Percentiles rank a stretch among this genome's conserved stretches.
Evolutionary conservation across 2,888 invertebrate genomes (phyloP).

Genomic region (Laothoe populi): DNA sequence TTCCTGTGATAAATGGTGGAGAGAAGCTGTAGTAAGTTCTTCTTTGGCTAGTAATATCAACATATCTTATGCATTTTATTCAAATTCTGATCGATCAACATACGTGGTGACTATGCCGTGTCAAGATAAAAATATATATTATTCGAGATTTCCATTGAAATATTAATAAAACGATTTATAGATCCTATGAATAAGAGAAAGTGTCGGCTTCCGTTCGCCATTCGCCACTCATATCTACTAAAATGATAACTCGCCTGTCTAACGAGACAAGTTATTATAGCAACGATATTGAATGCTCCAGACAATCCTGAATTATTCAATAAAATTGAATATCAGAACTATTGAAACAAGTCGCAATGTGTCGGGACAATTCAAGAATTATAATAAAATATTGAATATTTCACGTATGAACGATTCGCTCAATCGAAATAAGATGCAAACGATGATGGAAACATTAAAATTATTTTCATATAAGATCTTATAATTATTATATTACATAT

Average conservation of each 20-base stretch:
- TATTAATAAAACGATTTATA: too few species aligned
- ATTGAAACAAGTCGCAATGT: constrained; percentile 68
- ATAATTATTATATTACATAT: too few species aligned
- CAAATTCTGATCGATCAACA: too few species aligned
- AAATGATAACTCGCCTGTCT: constrained; percentile 35
- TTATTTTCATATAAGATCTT: constrained; percentile 38
- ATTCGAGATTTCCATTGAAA: too few species aligned
- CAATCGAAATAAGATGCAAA: constrained; percentile 39
- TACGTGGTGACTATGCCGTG: too few species aligned
- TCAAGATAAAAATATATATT: too few species aligned
- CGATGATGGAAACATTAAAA: constrained; percentile 41
- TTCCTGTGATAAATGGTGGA: too few species aligned
- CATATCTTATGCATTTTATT: too few species aligned
- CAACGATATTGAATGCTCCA: constrained; percentile 62
- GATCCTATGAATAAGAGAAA: too few species aligned
- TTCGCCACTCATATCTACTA: background rate
- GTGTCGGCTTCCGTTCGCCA: too few species aligned
- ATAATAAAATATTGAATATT: constrained; percentile 69
- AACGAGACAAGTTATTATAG: constrained; percentile 65
- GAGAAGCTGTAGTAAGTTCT: too few species aligned
- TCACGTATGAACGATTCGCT: constrained; percentile 42
- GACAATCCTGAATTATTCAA: constrained; percentile 75
- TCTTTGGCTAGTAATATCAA: too few species aligned
- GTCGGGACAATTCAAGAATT: constrained; percentile 68
- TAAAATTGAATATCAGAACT: constrained; percentile 68